Conservation (phyloP, 2,797 vertebrate genomes). For the Myotis daubentonii region DNA sequence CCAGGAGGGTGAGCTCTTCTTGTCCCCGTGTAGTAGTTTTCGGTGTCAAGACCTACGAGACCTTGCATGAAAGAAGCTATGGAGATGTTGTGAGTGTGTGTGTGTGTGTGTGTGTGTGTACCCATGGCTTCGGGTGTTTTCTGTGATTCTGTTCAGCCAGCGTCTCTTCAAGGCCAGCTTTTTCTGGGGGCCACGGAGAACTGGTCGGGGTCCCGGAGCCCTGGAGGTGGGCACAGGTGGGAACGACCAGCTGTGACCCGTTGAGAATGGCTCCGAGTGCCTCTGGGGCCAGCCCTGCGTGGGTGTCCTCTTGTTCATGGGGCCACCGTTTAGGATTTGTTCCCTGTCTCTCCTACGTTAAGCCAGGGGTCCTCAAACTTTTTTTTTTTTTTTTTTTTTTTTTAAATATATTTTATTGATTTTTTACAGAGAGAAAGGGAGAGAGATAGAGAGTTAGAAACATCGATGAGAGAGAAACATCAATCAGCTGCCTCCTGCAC, state of each 20-base stretch:
- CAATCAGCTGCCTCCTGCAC: too few relatives aligned
- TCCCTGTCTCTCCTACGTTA: not conserved
- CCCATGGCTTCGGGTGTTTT: too few relatives aligned
- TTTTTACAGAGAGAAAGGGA: too few relatives aligned
- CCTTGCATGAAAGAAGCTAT: not conserved
- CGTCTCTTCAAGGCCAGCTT: not conserved
- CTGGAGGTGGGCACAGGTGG: not conserved
- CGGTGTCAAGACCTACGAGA: not conserved
- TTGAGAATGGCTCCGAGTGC: fast-evolving
- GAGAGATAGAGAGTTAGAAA: too few relatives aligned
- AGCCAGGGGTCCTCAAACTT: not conserved
- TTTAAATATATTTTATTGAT: too few relatives aligned
- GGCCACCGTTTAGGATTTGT: not conserved
- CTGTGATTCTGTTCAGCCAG: not conserved
- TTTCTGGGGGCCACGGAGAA: not conserved
- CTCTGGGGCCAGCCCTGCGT: fast-evolving
- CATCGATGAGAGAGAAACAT: too few relatives aligned
- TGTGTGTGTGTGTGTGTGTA: not conserved
- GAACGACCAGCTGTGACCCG: fast-evolving
- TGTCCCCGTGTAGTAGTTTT: not conserved
- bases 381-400: too few relatives aligned
- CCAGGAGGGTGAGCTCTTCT: not conserved
- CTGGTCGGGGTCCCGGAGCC: not conserved
- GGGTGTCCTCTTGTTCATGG: not conserved
- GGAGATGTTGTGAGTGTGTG: not conserved